A percentile compares a stretch with the other conserved stretches of the same genome.
These are phyloP conservation scores for Eleginops maclovinus DNA, from an alignment of 2,113 vertebrate genomes.

Conservation along the genomic window DNA sequence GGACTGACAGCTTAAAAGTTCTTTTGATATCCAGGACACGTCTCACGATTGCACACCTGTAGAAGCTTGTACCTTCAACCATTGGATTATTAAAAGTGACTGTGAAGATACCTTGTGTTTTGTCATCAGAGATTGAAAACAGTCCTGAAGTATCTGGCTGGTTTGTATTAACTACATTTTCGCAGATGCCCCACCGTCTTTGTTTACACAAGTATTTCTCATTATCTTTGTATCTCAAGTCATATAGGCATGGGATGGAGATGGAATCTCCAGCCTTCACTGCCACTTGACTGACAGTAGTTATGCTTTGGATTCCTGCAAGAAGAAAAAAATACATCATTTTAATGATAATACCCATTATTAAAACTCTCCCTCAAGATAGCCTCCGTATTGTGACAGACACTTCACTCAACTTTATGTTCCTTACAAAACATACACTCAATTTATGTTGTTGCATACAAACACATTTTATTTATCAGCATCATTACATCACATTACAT, in stretches of 20 bases:
- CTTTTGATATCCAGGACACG: accelerated
- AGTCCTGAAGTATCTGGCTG: accelerated
- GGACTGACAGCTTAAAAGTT: slow-evolving; percentile 13
- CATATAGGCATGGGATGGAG: slow-evolving; percentile 50
- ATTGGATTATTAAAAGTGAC: slow-evolving; percentile 33
- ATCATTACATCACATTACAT: no score
- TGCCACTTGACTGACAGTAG: slow-evolving; percentile 4
- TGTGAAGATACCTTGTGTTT: slow-evolving; percentile 14
- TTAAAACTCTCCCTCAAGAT: no score
- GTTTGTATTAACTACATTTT: not conserved
- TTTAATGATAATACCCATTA: not conserved
- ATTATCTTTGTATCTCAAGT: accelerated
- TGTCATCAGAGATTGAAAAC: slow-evolving; percentile 50
- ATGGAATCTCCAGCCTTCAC: slow-evolving; percentile 20
- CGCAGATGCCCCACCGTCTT: accelerated
- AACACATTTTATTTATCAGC: not conserved
- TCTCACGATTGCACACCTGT: slow-evolving; percentile 42
- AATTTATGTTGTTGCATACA: not conserved
- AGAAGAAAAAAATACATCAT: not conserved
- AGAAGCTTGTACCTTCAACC: accelerated
- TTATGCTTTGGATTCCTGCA: slow-evolving; percentile 29
- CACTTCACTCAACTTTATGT: slow-evolving; percentile 4
- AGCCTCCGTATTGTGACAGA: no score
- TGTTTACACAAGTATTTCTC: slow-evolving; percentile 48
- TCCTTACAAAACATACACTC: slow-evolving; percentile 20